Percentiles rank a stretch among this genome's conserved stretches.
Evolutionary conservation across 2,797 vertebrate genomes (phyloP).

Genomic region (Falco biarmicus): DNA sequence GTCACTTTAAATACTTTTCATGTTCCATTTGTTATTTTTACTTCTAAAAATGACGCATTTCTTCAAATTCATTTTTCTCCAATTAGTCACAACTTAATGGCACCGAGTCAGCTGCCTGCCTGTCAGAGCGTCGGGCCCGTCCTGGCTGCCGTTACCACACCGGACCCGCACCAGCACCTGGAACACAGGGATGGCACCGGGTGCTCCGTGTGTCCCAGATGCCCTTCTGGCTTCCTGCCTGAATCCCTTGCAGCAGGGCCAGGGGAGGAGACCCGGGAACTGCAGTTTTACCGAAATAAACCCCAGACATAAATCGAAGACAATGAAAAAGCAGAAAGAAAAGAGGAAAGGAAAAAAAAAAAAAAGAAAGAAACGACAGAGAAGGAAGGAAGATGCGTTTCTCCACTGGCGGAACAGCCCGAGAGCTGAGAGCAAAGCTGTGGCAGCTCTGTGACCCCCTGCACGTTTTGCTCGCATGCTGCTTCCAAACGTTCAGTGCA

Average conservation of each 20-base stretch:
- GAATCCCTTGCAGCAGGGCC: background rate
- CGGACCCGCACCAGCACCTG: slow-evolving; percentile 15
- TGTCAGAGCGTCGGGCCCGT: slow-evolving; percentile 44
- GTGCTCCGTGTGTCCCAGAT: slow-evolving; percentile 1
- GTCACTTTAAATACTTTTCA: slow-evolving; percentile 84
- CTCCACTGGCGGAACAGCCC: slow-evolving; percentile 35
- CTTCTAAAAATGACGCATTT: slow-evolving; percentile 81
- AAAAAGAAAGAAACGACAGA: background rate
- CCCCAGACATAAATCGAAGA: slow-evolving; percentile 27
- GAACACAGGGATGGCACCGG: background rate
- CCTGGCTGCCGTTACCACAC: background rate
- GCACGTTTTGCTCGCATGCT: slow-evolving; percentile 12
- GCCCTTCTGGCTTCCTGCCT: slow-evolving; percentile 32
- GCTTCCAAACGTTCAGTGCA: slow-evolving; percentile 27
- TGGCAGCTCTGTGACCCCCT: slow-evolving; percentile 32
- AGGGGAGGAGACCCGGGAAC: background rate
- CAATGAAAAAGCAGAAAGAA: background rate
- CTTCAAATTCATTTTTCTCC: slow-evolving; percentile 81
- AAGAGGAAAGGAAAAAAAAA: background rate
- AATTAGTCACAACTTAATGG: slow-evolving; percentile 77
- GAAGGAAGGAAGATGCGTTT: slow-evolving; percentile 28
- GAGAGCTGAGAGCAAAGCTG: background rate
- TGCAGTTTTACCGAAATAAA: slow-evolving; percentile 18
- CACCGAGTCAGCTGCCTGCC: slow-evolving; percentile 47
- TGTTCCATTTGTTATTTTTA: slow-evolving; percentile 85